Conservation (phyloP, 2,888 invertebrate species). For the Caenorhabditis auriculariae region DNA sequence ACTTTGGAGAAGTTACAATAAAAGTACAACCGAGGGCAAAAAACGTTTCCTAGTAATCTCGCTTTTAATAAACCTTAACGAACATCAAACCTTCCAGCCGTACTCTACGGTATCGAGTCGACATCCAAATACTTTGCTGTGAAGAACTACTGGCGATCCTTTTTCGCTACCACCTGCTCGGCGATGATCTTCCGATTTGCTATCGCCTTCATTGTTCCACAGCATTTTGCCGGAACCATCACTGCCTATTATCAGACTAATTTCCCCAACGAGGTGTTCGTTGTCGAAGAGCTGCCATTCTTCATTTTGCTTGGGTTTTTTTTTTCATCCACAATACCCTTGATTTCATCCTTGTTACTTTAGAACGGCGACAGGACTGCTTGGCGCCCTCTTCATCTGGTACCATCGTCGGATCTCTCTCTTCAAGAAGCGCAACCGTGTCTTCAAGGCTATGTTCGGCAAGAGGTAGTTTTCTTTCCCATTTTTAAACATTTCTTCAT, state of each 20-base stretch:
- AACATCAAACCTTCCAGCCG: constrained; percentile 22
- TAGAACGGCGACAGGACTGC: constrained; percentile 43
- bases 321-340: background rate
- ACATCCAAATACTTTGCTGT: constrained; percentile 98
- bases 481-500: background rate
- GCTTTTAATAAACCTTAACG: too few relatives aligned
- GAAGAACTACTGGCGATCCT: constrained; percentile 86
- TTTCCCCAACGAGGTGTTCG: constrained; percentile 78
- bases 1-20: too few relatives aligned
- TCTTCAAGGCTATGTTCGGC: constrained; percentile 40
- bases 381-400: constrained; percentile 47
- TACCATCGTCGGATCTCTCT: constrained; percentile 39
- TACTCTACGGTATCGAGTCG: constrained; percentile 93
- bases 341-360: too few relatives aligned
- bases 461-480: constrained; percentile 23
- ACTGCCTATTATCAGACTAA: constrained; percentile 77
- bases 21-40: too few relatives aligned
- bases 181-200: constrained; percentile 82
- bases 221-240: constrained; percentile 57
- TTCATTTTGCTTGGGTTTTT: constrained; percentile 84
- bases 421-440: constrained; percentile 33
- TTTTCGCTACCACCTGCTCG: constrained; percentile 53
- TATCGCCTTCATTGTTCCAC: constrained; percentile 80
- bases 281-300: constrained; percentile 89
- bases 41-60: too few relatives aligned